Conservation (phyloP, 2,888 invertebrate genomes). For the Sinopyrophorus schimmeli region DNA sequence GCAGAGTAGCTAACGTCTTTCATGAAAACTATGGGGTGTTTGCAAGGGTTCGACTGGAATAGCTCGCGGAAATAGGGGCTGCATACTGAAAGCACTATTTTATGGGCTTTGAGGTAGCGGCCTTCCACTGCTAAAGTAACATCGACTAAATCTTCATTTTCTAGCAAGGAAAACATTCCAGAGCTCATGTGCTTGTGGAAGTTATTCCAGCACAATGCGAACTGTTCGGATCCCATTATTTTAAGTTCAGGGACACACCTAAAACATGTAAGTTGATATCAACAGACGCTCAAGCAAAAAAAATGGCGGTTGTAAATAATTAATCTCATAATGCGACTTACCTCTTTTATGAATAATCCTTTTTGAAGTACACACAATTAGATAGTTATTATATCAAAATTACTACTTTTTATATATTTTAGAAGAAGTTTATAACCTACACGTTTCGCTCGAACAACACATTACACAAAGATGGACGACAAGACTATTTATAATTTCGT, state of each 20-base stretch:
- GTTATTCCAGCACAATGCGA: constrained; percentile 78
- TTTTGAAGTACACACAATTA: too few relatives aligned
- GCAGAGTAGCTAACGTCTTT: constrained; percentile 71
- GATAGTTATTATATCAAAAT: too few relatives aligned
- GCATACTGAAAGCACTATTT: constrained; percentile 75
- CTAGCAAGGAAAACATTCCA: constrained; percentile 63
- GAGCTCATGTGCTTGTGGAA: constrained; percentile 74
- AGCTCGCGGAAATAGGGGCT: constrained; percentile 77
- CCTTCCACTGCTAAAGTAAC: constrained; percentile 59
- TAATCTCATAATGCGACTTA: too few relatives aligned
- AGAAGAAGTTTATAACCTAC: too few relatives aligned
- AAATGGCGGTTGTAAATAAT: too few relatives aligned
- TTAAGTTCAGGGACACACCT: not conserved
- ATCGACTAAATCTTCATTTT: constrained; percentile 55
- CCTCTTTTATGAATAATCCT: too few relatives aligned
- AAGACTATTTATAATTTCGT: too few relatives aligned
- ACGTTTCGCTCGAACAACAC: too few relatives aligned
- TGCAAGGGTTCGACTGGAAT: constrained; percentile 71
- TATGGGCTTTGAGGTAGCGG: constrained; percentile 74
- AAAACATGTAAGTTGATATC: too few relatives aligned
- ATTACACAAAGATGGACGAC: too few relatives aligned
- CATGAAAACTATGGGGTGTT: constrained; percentile 73
- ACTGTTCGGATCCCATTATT: constrained; percentile 62
- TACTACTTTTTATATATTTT: too few relatives aligned
- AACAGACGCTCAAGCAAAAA: too few relatives aligned